A percentile compares a stretch with the other conserved stretches of the same genome.
Conservation (phyloP, 2,888 invertebrate genomes). For the Synergus umbraculus region DNA sequence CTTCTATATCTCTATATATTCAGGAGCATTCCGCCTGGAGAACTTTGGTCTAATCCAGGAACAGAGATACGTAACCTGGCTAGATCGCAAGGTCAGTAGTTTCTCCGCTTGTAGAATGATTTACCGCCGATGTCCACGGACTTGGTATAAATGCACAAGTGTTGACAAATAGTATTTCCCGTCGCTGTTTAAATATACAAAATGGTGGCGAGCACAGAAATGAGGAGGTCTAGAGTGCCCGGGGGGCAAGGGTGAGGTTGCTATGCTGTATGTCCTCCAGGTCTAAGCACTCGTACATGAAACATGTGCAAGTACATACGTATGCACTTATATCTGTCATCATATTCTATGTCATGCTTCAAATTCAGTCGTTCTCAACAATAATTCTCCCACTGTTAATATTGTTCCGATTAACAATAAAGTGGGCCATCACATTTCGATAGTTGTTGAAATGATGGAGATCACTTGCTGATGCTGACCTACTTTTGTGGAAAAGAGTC, state of each 20-base stretch:
- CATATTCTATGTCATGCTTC: constrained; percentile 5
- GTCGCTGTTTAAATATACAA: constrained; percentile 63
- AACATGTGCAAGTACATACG: constrained; percentile 13
- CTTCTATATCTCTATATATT: constrained; percentile 43
- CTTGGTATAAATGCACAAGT: constrained; percentile 62
- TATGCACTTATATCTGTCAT: constrained; percentile 25
- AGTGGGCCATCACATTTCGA: too few species aligned
- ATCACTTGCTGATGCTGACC: too few species aligned
- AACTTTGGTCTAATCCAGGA: constrained; percentile 2
- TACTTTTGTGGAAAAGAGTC: too few species aligned
- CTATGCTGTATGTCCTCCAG: not conserved
- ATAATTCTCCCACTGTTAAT: not conserved
- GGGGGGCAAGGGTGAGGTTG: constrained; percentile 22
- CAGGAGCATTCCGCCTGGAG: constrained; percentile 54
- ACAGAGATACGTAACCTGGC: constrained; percentile 18
- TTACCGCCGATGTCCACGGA: constrained; percentile 58
- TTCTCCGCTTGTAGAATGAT: constrained; percentile 59
- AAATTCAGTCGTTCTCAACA: not conserved
- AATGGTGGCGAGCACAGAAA: constrained; percentile 52
- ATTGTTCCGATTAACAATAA: not conserved
- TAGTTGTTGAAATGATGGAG: too few species aligned
- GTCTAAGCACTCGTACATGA: constrained; percentile 34
- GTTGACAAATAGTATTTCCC: constrained; percentile 68
- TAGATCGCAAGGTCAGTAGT: constrained; percentile 60
- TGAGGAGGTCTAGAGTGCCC: constrained; percentile 19